Percentiles rank a stretch among this genome's conserved stretches.
Conservation (phyloP, 2,113 vertebrate species). For the Bettongia penicillata region DNA sequence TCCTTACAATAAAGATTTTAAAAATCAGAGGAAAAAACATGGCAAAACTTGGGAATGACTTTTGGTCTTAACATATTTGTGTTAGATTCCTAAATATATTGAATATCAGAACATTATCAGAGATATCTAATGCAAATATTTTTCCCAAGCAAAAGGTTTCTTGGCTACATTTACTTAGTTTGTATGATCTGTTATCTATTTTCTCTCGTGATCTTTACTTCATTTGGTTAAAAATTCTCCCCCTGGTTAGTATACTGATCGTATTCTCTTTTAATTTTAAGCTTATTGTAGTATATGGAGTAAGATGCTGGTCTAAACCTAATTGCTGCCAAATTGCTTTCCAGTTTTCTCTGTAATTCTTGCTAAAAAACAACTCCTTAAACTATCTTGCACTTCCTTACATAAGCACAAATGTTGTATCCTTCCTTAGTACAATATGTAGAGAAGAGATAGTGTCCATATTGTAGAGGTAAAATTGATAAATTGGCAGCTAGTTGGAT, state of each 20-base stretch:
- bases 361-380: not conserved
- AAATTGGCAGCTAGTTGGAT: not conserved
- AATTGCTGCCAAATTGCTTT: not conserved
- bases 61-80: not conserved
- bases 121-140: not conserved
- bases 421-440: not conserved
- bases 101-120: not conserved
- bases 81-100: not conserved
- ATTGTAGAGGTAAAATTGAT: not conserved
- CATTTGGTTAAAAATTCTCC: not conserved
- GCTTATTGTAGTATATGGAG: not conserved
- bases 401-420: not conserved
- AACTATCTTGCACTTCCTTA: not conserved
- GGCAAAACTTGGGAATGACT: not conserved
- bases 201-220: not conserved
- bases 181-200: not conserved
- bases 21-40: not conserved
- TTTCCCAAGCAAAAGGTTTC: not conserved
- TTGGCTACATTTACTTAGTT: not conserved
- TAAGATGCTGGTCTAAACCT: not conserved
- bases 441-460: not conserved
- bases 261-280: not conserved
- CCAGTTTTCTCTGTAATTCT: not conserved
- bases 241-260: not conserved
- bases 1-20: not conserved